These are phyloP conservation scores for Epinephelus lanceolatus DNA, from an alignment of 2,113 vertebrate species.

Conservation along the genomic window DNA sequence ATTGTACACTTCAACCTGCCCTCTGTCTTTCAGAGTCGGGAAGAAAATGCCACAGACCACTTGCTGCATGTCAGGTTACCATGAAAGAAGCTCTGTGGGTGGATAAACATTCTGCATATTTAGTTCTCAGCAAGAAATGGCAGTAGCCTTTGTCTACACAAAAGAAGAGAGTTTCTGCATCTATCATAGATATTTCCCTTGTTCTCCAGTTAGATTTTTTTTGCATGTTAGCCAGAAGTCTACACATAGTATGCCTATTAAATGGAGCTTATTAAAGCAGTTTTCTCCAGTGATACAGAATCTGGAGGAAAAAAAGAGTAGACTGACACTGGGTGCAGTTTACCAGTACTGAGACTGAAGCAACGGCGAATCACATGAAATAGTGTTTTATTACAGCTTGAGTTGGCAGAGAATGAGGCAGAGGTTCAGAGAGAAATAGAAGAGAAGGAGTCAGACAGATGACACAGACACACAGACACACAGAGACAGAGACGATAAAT, in stretches of 20 bases:
- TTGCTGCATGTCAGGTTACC: constrained; percentile 50
- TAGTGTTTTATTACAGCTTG: constrained; percentile 5
- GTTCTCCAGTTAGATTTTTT: not conserved
- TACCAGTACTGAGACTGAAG: not conserved
- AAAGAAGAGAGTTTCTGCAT: not conserved
- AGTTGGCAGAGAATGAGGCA: constrained; percentile 21
- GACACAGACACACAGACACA: not conserved
- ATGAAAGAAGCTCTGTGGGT: constrained; percentile 45
- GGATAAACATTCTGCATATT: constrained; percentile 49
- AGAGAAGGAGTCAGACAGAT: constrained; percentile 6
- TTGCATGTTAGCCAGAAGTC: not conserved
- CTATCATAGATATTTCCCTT: constrained; percentile 14
- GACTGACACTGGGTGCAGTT: constrained; percentile 14
- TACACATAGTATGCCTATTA: not conserved
- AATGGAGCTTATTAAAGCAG: constrained; percentile 25
- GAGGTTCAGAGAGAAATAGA: constrained; percentile 1
- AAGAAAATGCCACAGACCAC: constrained; percentile 62
- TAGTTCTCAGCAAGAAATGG: constrained; percentile 30
- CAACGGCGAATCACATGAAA: constrained; percentile 37
- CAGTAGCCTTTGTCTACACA: not conserved
- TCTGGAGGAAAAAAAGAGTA: constrained; percentile 11
- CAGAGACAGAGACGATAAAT: constrained; percentile 9
- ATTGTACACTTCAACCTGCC: constrained; percentile 62
- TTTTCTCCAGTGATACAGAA: constrained; percentile 25
- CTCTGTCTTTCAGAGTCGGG: constrained; percentile 44